Conservation (phyloP, 2,797 vertebrate species). For the Oophaga sylvatica region DNA sequence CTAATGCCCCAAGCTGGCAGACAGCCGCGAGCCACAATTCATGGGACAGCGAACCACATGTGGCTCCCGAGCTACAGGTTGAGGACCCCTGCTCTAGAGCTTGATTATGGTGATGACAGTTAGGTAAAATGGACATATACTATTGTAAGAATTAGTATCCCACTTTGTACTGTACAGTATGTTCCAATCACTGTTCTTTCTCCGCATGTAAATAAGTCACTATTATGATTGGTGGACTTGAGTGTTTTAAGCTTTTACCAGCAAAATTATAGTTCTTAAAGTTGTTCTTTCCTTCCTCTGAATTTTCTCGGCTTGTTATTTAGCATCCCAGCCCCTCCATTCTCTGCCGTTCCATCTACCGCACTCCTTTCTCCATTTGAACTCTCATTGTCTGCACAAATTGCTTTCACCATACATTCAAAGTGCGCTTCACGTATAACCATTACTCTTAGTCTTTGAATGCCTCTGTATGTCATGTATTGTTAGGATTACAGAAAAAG, state of each 20-base stretch:
- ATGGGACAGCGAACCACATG: no score
- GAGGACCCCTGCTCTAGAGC: background rate
- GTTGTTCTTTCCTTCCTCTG: background rate
- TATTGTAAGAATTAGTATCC: background rate
- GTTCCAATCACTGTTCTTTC: background rate
- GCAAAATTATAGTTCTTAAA: background rate
- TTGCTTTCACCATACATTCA: slow-evolving; percentile 17
- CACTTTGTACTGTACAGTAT: background rate
- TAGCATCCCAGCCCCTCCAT: background rate
- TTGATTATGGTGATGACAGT: background rate
- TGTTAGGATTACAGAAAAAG: slow-evolving; percentile 7
- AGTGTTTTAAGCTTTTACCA: slow-evolving; percentile 27
- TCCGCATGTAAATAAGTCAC: slow-evolving; percentile 21
- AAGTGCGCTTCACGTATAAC: background rate
- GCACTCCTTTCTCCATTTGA: slow-evolving; percentile 19
- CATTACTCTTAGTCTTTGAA: slow-evolving; percentile 6
- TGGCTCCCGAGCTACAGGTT: no score
- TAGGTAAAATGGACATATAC: background rate
- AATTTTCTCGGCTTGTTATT: slow-evolving; percentile 7
- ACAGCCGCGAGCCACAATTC: no score
- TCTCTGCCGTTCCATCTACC: slow-evolving; percentile 34
- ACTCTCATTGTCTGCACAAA: slow-evolving; percentile 37
- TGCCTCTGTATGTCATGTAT: slow-evolving; percentile 26
- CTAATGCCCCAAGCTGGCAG: no score
- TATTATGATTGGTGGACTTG: background rate